phyloP scores from a whole-genome alignment of 1,140 invertebrate genomes.

The Galendromus occidentalis region DNA sequence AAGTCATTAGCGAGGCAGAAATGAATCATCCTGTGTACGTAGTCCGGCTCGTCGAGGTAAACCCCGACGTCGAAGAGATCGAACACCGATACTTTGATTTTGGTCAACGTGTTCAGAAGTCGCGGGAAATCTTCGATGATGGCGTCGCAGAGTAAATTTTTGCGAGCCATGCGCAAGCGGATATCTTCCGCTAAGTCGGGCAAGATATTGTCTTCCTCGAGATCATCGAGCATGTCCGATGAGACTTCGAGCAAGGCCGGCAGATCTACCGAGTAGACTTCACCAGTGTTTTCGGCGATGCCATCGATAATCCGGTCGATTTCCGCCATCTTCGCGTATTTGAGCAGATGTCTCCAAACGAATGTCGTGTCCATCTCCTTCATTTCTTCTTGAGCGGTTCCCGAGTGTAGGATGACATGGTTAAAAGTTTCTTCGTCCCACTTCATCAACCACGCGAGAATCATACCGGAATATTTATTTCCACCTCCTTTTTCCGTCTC shows the following conservation, averaged over 20 bases:
- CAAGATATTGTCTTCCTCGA: background rate
- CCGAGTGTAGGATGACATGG: background rate
- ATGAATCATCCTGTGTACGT: slow-evolving; percentile 6
- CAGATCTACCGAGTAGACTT: background rate
- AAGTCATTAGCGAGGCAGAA: background rate
- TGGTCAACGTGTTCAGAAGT: background rate
- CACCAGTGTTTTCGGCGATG: background rate
- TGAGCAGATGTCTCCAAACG: background rate
- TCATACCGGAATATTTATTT: background rate
- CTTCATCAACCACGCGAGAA: background rate
- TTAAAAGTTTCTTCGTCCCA: slow-evolving; percentile 4
- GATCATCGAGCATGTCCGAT: background rate
- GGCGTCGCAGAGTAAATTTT: background rate
- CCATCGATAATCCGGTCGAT: background rate
- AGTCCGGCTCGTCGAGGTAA: background rate
- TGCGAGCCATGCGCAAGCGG: background rate
- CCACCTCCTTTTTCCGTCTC: background rate
- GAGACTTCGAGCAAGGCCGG: background rate
- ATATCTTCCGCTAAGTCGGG: background rate
- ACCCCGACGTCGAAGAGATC: background rate
- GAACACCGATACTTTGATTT: background rate
- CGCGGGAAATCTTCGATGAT: slow-evolving; percentile 7
- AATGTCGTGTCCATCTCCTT: background rate
- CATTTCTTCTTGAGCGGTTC: background rate
- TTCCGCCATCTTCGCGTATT: background rate